phyloP scores from a whole-genome alignment of 2,797 vertebrate species.

The Girardinus metallicus region DNA sequence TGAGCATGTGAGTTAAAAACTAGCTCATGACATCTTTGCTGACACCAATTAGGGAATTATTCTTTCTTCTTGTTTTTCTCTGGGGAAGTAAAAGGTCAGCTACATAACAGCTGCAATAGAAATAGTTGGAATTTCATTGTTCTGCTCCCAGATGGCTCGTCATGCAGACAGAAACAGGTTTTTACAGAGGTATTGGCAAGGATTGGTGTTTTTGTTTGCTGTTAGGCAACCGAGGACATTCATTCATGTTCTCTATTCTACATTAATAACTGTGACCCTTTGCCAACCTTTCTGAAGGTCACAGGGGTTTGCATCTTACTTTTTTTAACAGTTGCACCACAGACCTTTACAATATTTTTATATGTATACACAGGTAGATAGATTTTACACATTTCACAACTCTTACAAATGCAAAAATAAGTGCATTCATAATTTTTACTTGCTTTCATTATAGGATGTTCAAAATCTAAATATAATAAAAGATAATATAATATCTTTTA shows the following conservation, averaged over 20 bases:
- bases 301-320: background rate
- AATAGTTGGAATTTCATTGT: slow-evolving; percentile 19
- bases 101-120: slow-evolving; percentile 21
- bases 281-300: background rate
- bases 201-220: background rate
- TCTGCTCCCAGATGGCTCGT: slow-evolving; percentile 6
- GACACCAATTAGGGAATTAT: slow-evolving; percentile 35
- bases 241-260: background rate
- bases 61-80: slow-evolving; percentile 18
- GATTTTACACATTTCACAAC: background rate
- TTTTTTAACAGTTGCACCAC: background rate
- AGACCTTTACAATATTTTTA: background rate
- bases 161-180: background rate
- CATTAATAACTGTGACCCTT: background rate
- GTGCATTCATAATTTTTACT: background rate
- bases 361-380: background rate
- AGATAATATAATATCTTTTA: background rate
- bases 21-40: slow-evolving; percentile 46
- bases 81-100: slow-evolving; percentile 36
- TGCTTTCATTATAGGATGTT: background rate
- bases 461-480: background rate
- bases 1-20: slow-evolving; percentile 46
- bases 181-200: background rate
- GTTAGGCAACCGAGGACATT: background rate
- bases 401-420: background rate